A percentile compares a stretch with the other conserved stretches of the same genome.
phyloP scores from a whole-genome alignment of 2,113 vertebrate genomes.

The Pseudolaguvia tuberculata region DNA sequence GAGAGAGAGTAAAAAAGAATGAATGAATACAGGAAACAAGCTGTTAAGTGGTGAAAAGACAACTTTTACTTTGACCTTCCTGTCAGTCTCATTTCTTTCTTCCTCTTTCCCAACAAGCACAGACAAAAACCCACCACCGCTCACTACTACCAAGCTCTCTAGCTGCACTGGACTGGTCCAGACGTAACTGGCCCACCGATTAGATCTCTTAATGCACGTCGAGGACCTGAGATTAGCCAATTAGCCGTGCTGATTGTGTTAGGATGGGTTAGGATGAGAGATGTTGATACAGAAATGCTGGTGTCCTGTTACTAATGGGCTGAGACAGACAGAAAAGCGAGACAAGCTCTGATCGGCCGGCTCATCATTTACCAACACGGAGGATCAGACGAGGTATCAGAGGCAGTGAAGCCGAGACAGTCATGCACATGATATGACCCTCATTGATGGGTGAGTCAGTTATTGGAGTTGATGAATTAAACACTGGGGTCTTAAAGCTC shows the following conservation, averaged over 20 bases:
- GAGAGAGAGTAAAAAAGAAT: neutral
- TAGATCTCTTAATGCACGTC: conserved; percentile 45
- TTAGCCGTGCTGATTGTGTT: conserved; percentile 43
- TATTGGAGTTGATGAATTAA: neutral
- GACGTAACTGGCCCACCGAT: conserved; percentile 37
- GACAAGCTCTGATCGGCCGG: neutral
- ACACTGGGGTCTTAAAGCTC: neutral
- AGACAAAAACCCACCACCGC: conserved; percentile 6
- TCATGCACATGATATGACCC: neutral
- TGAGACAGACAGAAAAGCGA: conserved; percentile 33
- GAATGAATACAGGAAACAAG: neutral
- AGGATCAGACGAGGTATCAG: conserved; percentile 6
- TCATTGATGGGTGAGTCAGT: neutral
- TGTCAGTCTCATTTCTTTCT: neutral
- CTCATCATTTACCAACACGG: conserved; percentile 36
- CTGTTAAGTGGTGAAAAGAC: conserved; percentile 6
- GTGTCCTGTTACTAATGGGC: conserved; percentile 47
- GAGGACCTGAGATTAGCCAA: conserved; percentile 41
- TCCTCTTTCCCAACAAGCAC: neutral
- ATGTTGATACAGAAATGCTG: conserved; percentile 40
- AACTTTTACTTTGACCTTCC: neutral
- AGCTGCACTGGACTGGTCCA: conserved; percentile 11
- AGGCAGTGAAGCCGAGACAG: neutral
- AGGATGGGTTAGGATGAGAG: conserved; percentile 39
- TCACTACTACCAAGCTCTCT: conserved; percentile 18